These are phyloP conservation scores for Zootermopsis nevadensis DNA, from an alignment of 2,888 invertebrate species.

Conservation along the genomic window DNA sequence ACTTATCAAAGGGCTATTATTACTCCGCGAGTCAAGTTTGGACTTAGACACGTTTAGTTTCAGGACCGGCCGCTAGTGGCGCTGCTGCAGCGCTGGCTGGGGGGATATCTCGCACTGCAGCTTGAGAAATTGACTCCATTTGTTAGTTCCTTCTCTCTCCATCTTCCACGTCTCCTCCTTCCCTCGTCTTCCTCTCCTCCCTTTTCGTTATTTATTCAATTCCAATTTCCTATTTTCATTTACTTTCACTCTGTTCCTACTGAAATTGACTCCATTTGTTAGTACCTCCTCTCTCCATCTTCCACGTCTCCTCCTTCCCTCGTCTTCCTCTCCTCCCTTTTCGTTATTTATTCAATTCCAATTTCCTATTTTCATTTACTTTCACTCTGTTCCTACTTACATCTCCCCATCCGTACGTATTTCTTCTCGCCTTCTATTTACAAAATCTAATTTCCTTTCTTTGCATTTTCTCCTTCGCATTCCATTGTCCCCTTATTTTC, in stretches of 20 bases:
- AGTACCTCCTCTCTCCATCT: conserved; percentile 39
- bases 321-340: conserved; percentile 24
- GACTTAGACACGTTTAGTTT: conserved; percentile 12
- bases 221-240: conserved; percentile 49
- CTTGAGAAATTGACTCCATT: conserved; percentile 38
- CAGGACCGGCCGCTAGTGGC: background rate
- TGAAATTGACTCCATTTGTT: conserved; percentile 38
- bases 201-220: conserved; percentile 49
- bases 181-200: conserved; percentile 4
- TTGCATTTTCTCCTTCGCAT: background rate
- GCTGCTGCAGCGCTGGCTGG: conserved; percentile 1
- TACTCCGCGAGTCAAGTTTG: background rate
- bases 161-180: conserved; percentile 28
- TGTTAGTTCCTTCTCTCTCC: conserved; percentile 41
- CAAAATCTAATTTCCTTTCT: background rate
- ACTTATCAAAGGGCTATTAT: conserved; percentile 8
- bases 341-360: conserved; percentile 50
- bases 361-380: conserved; percentile 47
- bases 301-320: conserved; percentile 20
- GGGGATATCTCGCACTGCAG: conserved; percentile 1
- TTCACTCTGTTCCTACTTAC: background rate
- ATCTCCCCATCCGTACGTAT: background rate
- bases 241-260: conserved; percentile 10
- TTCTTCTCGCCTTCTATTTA: background rate
- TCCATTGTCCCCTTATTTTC: background rate